Conservation (phyloP, 1,140 invertebrate genomes). For the Pygmarrhopalites habei region DNA sequence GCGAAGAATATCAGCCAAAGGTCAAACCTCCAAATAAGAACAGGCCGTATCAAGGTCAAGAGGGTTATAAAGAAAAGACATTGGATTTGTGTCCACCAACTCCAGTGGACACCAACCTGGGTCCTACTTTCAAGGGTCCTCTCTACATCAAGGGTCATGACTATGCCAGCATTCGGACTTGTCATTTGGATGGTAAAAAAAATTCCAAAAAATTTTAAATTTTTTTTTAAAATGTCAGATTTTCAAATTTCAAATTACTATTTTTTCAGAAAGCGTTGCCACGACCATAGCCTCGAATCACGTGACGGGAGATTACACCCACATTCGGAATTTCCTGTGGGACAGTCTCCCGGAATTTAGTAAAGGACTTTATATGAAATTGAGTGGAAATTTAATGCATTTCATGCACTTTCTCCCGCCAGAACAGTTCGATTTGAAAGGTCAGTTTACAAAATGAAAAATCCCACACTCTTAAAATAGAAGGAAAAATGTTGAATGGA, state of each 20-base stretch:
- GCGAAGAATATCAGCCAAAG: too few relatives aligned
- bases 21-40: too few relatives aligned
- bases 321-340: slow-evolving; percentile 19
- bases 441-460: too few relatives aligned
- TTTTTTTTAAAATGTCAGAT: too few relatives aligned
- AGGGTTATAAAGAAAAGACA: background rate
- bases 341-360: slow-evolving; percentile 21
- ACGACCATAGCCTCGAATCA: slow-evolving; percentile 19
- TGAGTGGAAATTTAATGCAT: slow-evolving; percentile 22
- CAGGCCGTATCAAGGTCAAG: background rate
- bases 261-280: slow-evolving; percentile 16
- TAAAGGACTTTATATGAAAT: slow-evolving; percentile 22
- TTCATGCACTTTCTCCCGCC: slow-evolving; percentile 26
- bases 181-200: slow-evolving; percentile 30
- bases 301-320: slow-evolving; percentile 20
- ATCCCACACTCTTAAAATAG: too few relatives aligned
- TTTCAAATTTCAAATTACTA: background rate
- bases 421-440: slow-evolving; percentile 4
- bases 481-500: too few relatives aligned
- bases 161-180: slow-evolving; percentile 23
- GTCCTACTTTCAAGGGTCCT: slow-evolving; percentile 9
- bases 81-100: background rate
- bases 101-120: background rate
- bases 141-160: slow-evolving; percentile 19
- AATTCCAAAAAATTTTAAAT: background rate